These are phyloP conservation scores for Sphyrna mokarran DNA, from an alignment of 2,113 vertebrate genomes.

Conservation along the genomic window DNA sequence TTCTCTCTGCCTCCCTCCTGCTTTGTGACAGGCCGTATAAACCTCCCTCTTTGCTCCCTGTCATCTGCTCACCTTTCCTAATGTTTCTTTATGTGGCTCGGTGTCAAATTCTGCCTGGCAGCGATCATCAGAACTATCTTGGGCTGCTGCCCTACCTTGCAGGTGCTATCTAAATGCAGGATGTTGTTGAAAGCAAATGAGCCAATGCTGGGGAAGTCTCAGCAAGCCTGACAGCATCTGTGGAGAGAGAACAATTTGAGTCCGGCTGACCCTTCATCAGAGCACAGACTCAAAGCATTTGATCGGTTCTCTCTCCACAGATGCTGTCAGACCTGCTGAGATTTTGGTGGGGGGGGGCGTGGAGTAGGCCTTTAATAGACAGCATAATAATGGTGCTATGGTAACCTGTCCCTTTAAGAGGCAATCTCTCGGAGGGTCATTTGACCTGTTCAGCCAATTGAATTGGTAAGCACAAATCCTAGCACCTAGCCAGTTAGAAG, in stretches of 20 bases:
- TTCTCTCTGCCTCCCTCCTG: neutral
- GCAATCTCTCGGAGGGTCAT: too few species aligned
- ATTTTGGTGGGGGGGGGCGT: neutral
- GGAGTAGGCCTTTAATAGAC: neutral
- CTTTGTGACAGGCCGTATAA: neutral
- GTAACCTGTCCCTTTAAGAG: too few species aligned
- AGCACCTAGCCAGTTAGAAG: too few species aligned
- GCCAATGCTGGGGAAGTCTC: too few species aligned
- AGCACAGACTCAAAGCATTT: too few species aligned
- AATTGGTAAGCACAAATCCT: too few species aligned
- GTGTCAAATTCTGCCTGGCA: neutral
- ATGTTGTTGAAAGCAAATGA: neutral
- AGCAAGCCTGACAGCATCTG: too few species aligned
- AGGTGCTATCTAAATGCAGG: neutral
- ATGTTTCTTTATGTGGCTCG: neutral
- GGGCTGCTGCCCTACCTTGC: neutral
- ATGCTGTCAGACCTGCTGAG: too few species aligned
- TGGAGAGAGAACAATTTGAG: too few species aligned
- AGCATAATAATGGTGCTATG: neutral
- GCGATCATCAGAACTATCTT: neutral
- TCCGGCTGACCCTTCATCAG: too few species aligned
- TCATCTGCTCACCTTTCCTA: neutral
- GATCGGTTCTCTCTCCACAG: too few species aligned
- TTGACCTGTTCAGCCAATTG: too few species aligned
- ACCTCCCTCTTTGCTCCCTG: neutral